Evolutionary conservation across 2,113 vertebrate species (phyloP), one percentile per base, ranked within the genome.

Genomic region (human (Homo sapiens)): DNA sequence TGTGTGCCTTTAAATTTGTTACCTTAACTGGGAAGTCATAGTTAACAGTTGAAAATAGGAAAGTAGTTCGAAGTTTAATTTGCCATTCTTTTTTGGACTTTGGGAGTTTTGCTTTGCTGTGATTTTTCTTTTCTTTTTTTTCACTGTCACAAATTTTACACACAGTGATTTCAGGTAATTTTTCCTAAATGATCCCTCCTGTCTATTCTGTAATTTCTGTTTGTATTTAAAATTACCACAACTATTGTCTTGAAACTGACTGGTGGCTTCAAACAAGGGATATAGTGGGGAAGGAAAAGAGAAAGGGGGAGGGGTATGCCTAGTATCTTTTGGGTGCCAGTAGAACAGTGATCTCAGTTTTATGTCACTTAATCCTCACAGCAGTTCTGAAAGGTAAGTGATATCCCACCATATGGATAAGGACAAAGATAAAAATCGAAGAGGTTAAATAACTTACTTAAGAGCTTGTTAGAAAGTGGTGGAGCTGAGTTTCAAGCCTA

Each of bases 311-410:
- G 64, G 61, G 13, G 13, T 81, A 11, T 92, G 43, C 23, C 52
- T 81, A 17, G 64, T n/a, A 30, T 83, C 88, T 73, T 3, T 61
- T 95, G 81, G 89, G 85, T 97, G 78, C 35, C 48, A 8, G 64
- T 94, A 80, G 76, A 90, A 45, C 30, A 57, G 23, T 72, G 92
- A 92, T 94, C 96, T 98, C 97, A 92, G 8, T 95, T 96, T 97
- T 96, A 95, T 90, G 97, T 97, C 76, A 98, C 50, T 96, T 96
- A 92, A 98, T 97, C 78, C 90, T 93, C 81, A 57, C n/a, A 50
- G 97, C 92, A 90, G 35, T 97, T 98, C 97, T 97, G 80, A 95
- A 94, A 95, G 93, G 96, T 92, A 97, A 94, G 75, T 45, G 90
- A 97, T 95, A 89, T 84, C 92, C 81, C 80, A 84, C 50, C 43